phyloP scores from a whole-genome alignment of 2,888 invertebrate genomes.

The Rhamphomyia laevipes region DNA sequence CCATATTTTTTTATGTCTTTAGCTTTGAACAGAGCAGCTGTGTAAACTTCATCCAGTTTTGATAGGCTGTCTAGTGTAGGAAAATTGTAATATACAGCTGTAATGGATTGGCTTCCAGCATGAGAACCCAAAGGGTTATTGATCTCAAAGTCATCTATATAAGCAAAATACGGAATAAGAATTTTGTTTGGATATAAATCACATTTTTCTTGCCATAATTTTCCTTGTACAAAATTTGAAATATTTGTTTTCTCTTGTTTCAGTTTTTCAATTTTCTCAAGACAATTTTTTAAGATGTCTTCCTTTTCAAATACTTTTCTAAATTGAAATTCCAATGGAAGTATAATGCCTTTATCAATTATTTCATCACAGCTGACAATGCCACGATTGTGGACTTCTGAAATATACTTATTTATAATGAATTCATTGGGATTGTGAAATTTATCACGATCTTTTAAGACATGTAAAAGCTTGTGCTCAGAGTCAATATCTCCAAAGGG shows the following conservation, averaged over 20 bases:
- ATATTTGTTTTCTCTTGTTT: not conserved
- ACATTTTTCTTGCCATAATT: constrained; percentile 8
- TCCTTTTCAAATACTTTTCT: constrained; percentile 6
- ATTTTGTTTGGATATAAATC: not conserved
- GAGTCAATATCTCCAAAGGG: constrained; percentile 1
- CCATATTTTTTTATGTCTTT: constrained; percentile 4
- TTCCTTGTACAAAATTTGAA: constrained; percentile 3
- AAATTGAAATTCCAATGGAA: constrained; percentile 7
- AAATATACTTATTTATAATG: constrained; percentile 3
- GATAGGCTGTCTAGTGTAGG: constrained; percentile 2
- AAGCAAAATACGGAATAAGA: not conserved
- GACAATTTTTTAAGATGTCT: not conserved
- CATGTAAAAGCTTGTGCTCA: constrained; percentile 4
- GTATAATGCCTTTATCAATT: constrained; percentile 5
- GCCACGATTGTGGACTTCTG: not conserved
- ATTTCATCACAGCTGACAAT: not conserved
- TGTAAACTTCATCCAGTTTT: constrained; percentile 4
- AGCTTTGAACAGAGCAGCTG: constrained; percentile 4
- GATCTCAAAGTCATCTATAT: not conserved
- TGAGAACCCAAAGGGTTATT: constrained; percentile 9
- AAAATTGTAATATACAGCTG: constrained; percentile 4
- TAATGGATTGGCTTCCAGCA: constrained; percentile 2
- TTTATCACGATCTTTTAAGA: constrained; percentile 1
- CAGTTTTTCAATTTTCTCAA: not conserved
- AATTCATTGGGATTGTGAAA: constrained; percentile 2